Evolutionary conservation across 2,113 vertebrate species (phyloP).

Genomic region (Antigone vipio): DNA sequence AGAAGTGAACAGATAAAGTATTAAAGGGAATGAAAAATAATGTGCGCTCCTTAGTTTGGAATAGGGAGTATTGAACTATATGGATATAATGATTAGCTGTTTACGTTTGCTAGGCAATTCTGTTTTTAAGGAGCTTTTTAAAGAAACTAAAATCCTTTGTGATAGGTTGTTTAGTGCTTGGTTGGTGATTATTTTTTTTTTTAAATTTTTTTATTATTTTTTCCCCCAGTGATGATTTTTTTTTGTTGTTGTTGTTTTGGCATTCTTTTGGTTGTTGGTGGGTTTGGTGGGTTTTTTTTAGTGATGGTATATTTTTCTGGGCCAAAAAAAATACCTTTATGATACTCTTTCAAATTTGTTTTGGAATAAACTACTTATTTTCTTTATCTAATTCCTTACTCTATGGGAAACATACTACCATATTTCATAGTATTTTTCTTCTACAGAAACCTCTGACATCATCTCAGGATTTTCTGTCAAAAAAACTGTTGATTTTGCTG

Average conservation of each 20-base stretch:
- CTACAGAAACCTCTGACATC: neutral
- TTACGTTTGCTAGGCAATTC: neutral
- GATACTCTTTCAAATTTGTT: neutral
- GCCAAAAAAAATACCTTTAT: neutral
- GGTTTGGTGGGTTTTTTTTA: too few species aligned
- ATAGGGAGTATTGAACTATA: neutral
- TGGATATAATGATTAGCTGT: neutral
- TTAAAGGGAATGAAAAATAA: neutral
- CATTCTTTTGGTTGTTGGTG: too few species aligned
- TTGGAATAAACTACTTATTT: neutral
- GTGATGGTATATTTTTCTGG: neutral
- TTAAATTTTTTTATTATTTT: too few species aligned
- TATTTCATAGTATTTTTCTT: neutral
- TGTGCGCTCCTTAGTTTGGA: neutral
- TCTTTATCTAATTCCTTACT: neutral
- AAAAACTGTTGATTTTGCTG: neutral
- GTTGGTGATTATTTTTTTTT: neutral
- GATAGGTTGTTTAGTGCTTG: neutral
- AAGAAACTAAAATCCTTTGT: neutral
- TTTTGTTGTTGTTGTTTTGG: too few species aligned
- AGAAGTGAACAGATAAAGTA: neutral
- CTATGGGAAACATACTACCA: neutral
- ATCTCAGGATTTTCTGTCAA: neutral
- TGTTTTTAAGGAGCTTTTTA: neutral
- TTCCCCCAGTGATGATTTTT: too few species aligned